phyloP scores from a whole-genome alignment of 2,797 vertebrate genomes.

The Sebastes ruberrimus region DNA sequence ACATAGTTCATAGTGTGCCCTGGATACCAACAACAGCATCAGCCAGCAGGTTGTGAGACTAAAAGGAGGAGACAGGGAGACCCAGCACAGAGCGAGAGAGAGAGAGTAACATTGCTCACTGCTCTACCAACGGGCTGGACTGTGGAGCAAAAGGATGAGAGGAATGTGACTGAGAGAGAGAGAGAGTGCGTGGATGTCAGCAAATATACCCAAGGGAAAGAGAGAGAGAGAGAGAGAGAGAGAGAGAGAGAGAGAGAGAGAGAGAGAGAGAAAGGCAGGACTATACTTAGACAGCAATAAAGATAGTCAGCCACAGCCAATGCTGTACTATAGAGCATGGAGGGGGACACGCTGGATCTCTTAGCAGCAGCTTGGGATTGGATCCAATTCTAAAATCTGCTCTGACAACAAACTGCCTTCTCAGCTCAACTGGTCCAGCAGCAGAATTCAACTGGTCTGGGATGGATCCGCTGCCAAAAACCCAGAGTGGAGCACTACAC shows the following conservation, averaged over 20 bases:
- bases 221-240: conserved; percentile 22
- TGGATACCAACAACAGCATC: conserved; percentile 38
- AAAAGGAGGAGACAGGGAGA: conserved; percentile 68
- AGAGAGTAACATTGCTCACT: conserved; percentile 34
- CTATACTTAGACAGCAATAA: conserved; percentile 63
- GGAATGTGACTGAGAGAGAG: conserved; percentile 49
- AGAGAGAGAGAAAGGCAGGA: conserved; percentile 48
- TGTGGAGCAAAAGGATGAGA: conserved; percentile 50
- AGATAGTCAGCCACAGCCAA: conserved; percentile 46
- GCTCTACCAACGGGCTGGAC: conserved; percentile 46
- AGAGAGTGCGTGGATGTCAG: conserved; percentile 52
- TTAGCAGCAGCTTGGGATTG: conserved; percentile 24
- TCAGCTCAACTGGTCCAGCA: background rate
- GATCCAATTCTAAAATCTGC: background rate
- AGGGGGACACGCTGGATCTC: conserved; percentile 29
- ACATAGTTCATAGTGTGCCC: conserved; percentile 9
- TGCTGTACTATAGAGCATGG: conserved; percentile 32
- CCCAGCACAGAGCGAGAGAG: background rate
- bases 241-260: conserved; percentile 9
- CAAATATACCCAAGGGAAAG: conserved; percentile 52
- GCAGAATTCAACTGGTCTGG: background rate
- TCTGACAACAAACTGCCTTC: conserved; percentile 16
- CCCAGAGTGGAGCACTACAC: background rate
- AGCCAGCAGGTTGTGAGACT: conserved; percentile 63
- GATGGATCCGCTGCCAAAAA: conserved; percentile 2